A percentile compares a stretch with the other conserved stretches of the same genome.
Conservation (phyloP, 2,113 vertebrate species). For the Crotalus horridus region DNA sequence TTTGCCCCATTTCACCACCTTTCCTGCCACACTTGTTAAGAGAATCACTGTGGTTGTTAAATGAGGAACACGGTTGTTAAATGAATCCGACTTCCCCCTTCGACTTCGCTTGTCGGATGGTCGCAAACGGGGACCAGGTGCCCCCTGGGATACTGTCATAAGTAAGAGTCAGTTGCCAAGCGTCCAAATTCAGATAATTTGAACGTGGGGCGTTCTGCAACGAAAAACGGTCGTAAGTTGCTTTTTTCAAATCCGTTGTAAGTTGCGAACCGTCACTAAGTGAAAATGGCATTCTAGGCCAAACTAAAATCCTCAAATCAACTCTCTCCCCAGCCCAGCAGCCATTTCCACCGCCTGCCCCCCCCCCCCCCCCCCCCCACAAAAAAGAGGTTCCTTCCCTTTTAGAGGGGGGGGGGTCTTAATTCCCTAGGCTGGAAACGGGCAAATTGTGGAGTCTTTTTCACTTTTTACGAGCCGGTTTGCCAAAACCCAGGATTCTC, state of each 20-base stretch:
- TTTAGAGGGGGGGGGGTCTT: neutral
- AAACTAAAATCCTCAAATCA: too few species aligned
- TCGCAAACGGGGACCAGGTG: neutral
- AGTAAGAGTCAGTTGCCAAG: neutral
- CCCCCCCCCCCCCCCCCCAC: too few species aligned
- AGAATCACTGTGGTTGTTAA: neutral
- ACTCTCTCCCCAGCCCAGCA: neutral
- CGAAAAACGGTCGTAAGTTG: too few species aligned
- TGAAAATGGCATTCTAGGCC: too few species aligned
- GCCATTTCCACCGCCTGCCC: neutral
- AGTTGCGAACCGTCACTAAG: neutral
- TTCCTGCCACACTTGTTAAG: neutral
- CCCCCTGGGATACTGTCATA: neutral
- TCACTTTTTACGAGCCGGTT: neutral
- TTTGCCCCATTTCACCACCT: neutral
- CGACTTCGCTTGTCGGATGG: neutral
- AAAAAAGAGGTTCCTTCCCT: neutral
- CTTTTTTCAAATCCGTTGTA: neutral
- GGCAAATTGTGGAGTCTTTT: neutral
- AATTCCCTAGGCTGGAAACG: neutral
- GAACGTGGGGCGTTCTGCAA: neutral
- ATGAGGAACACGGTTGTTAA: neutral
- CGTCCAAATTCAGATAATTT: accelerated
- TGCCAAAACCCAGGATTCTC: neutral
- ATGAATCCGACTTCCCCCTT: neutral